Base-by-base conservation (phyloP, 2,888 invertebrate genomes). In the Epinotia brunnichana region DNA sequence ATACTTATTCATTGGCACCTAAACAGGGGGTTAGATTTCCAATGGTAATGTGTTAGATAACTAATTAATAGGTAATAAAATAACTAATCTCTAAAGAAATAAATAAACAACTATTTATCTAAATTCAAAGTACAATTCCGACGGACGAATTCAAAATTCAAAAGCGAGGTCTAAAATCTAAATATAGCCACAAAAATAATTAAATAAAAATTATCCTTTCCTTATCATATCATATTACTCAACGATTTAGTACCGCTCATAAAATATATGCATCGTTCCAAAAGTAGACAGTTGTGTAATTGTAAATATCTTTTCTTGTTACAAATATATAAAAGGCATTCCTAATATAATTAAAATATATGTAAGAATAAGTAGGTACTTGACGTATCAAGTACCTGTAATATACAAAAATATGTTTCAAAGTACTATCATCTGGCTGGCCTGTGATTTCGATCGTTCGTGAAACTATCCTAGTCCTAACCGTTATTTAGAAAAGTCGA, bases 91-190 rank as follows among this genome's bases (percentile, higher is more conserved):
- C 56, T 70, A 60, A 71, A 67, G 2, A 61, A 72, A 72, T 72
- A 72, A 72, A 72, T 67, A 72, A 48, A 35, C 17, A 59, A 41
- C 11, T 62, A 44, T 15, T 3, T 44, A 15, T 44, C n/a, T n/a
- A 48, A 48, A 48, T 48, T 48, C 5, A 7, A 48, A 48, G 15
- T 48, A 48, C 48, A 48, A 48, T 48, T 48, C 15, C n/a, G 48
- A 48, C n/a, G 48, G 48, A 48, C 48, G 48, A 44, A 35, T 57
- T 56, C 21, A 35, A 60, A 60, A 13, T 56, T 67, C 51, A 35
- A 69, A 61, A 68, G 73, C 73, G 68, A 69, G 68, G 73, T 51
- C 29, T 69, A 63, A 24, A 73, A 69, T 51, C 29, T 69, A 63
- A 24, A 73, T 59, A 53, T 44, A 57, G 35, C 54, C 21, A 41